Evolutionary conservation across 2,113 vertebrate species (phyloP), one percentile per base, ranked within the genome.

Genomic region (Xenopus borealis): DNA sequence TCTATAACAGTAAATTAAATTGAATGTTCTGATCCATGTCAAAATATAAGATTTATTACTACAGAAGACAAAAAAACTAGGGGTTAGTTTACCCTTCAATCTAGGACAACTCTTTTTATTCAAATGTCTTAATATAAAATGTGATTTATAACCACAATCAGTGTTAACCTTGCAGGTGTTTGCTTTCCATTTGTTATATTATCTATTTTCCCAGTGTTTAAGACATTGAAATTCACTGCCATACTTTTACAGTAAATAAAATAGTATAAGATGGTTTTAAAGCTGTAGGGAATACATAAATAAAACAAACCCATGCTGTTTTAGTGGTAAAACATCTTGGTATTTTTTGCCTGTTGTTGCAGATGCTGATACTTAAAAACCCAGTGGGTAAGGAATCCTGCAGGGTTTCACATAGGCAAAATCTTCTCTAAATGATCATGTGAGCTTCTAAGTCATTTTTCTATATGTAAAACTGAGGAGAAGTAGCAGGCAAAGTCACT

Each of bases 351-450:
- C 16, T 55, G 53, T 55, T 55, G 14, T n/a, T 55, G 53, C 53
- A 55, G 53, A 55, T 55, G 53, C 53, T n/a, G 53, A 55, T 55
- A 55, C 53, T 55, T 55, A 55, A 55, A 55, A 55, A 55, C 53
- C 18, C 53, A 55, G 53, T 55, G 53, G 53, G 53, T 55, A 55
- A 16, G 53, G 53, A 55, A 9, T 55, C 53, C 14, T 55, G 53
- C 53, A 55, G 53, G 14, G 53, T n/a, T 55, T 55, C 53, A 55
- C 53, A 55, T 55, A n/a, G 53, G 53, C 53, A 2, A 16, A 55
- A n/a, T 55, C 53, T 55, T 55, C 53, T 55, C 12, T 55, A 55
- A 55, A 55, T 55, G 17, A 55, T 55, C 17, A 9, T 55, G 53
- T 55, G 53, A n/a, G 53, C 53, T n/a, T 55, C 53, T 55, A 55